A percentile compares a stretch with the other conserved stretches of the same genome.
phyloP scores from a whole-genome alignment of 2,888 invertebrate species.

The Nipponacmea schrenckii region DNA sequence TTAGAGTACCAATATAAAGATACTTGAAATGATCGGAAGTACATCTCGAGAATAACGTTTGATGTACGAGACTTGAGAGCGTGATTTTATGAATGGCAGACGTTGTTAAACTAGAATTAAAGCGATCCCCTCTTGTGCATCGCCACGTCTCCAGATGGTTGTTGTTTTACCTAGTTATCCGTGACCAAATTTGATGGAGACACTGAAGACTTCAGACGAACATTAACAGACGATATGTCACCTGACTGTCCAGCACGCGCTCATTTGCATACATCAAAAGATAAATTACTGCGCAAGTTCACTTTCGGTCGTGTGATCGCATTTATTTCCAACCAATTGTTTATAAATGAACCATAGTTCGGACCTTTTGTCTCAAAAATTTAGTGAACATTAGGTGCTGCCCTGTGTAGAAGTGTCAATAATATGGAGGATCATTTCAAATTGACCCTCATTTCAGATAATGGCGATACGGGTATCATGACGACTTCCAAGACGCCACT shows the following conservation, averaged over 20 bases:
- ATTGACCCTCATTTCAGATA: neutral
- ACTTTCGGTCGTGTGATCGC: slow-evolving; percentile 6
- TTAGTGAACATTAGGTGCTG: neutral
- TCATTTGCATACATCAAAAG: slow-evolving; percentile 2
- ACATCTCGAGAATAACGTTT: slow-evolving; percentile 4
- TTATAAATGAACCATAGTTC: neutral
- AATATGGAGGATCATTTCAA: neutral
- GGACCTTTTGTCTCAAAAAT: neutral
- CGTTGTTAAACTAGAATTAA: neutral
- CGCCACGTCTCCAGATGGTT: slow-evolving; percentile 1
- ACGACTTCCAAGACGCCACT: neutral
- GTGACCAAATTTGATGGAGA: slow-evolving; percentile 6
- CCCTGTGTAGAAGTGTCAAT: neutral
- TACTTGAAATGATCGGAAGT: neutral
- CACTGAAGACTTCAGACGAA: slow-evolving; percentile 3
- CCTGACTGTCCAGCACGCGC: slow-evolving; percentile 9
- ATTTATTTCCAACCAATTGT: neutral
- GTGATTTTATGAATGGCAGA: neutral
- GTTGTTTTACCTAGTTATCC: neutral
- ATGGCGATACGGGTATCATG: neutral
- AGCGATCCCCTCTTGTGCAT: neutral
- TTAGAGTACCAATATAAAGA: slow-evolving; percentile 1
- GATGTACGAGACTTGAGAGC: slow-evolving; percentile 3
- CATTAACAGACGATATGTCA: slow-evolving; percentile 7
- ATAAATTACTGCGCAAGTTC: slow-evolving; percentile 7